A percentile compares a stretch with the other conserved stretches of the same genome.
Evolutionary conservation across 2,888 invertebrate species (phyloP).

Genomic region (Tenthredo notha): DNA sequence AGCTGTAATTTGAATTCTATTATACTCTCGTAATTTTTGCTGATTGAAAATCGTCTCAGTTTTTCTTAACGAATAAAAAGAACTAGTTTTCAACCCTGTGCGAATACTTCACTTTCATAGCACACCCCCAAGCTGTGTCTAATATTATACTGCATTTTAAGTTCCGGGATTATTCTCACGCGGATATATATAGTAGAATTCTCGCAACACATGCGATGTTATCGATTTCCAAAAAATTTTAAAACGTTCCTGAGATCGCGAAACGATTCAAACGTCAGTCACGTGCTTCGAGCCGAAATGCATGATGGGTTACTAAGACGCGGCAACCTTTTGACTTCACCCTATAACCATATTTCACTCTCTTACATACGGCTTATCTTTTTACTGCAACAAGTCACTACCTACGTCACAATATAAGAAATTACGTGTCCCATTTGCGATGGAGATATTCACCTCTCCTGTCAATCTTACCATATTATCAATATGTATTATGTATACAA

Average conservation of each 20-base stretch:
- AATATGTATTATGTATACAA: background rate
- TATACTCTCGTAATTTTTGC: background rate
- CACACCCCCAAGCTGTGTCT: background rate
- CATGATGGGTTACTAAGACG: background rate
- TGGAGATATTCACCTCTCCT: background rate
- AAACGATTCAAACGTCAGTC: conserved; percentile 29
- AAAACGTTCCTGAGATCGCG: conserved; percentile 23
- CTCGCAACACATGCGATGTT: conserved; percentile 4
- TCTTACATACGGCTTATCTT: conserved; percentile 58
- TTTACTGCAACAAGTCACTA: conserved; percentile 42
- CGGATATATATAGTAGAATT: background rate
- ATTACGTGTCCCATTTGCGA: conserved; percentile 15
- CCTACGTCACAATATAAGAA: background rate
- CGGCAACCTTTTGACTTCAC: conserved; percentile 66
- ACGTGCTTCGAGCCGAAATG: conserved; percentile 33
- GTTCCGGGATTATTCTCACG: conserved; percentile 10
- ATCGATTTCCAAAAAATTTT: conserved; percentile 50
- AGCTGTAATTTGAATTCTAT: background rate
- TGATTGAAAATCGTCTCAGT: background rate
- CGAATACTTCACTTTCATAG: background rate
- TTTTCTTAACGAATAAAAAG: background rate
- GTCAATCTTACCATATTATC: background rate
- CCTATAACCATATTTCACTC: conserved; percentile 64
- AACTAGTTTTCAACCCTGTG: background rate
- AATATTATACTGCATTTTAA: background rate